phyloP scores from a whole-genome alignment of 2,113 vertebrate species.

The Equus quagga region DNA sequence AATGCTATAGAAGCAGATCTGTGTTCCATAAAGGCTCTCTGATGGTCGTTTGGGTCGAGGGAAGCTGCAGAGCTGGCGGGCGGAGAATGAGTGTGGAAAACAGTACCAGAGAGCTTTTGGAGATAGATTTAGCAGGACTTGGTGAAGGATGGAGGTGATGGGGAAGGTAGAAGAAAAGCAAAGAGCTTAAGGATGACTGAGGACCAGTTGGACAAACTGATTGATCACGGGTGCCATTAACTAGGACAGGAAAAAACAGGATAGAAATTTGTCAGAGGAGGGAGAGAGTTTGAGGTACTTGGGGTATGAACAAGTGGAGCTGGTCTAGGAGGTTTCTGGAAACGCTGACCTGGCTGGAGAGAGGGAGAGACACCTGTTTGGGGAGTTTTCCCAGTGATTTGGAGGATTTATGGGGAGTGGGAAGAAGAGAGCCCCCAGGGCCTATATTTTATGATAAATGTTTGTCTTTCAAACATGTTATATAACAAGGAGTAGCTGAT shows the following conservation, averaged over 20 bases:
- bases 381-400: neutral
- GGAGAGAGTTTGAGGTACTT: neutral
- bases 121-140: neutral
- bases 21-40: neutral
- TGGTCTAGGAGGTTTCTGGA: neutral
- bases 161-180: neutral
- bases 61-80: neutral
- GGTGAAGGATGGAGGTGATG: neutral
- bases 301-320: neutral
- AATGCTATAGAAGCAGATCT: rapidly evolving
- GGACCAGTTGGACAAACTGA: neutral
- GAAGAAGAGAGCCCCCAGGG: neutral
- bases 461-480: neutral
- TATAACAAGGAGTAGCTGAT: neutral
- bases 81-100: neutral
- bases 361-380: neutral
- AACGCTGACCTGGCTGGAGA: neutral
- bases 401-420: neutral
- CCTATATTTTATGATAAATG: neutral
- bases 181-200: neutral
- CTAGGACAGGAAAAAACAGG: neutral
- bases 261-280: neutral
- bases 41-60: neutral
- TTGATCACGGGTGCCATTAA: neutral
- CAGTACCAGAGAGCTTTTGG: neutral